Percentiles rank a stretch among this genome's conserved stretches.
Conservation (phyloP, 1,140 invertebrate genomes). For the Bombus sibiricus region DNA sequence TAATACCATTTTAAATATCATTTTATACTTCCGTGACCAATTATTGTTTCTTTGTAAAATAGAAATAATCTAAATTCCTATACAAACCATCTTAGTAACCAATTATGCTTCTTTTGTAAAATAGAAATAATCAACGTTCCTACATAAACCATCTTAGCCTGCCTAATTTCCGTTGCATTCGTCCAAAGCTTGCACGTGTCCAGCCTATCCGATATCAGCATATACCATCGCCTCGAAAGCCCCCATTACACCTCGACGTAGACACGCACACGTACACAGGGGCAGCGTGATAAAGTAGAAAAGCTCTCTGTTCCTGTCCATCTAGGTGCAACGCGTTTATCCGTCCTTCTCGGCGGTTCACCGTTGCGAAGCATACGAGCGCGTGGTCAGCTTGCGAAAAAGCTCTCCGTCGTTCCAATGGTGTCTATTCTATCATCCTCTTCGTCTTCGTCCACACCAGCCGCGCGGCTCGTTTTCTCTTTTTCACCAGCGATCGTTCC, state of each 20-base stretch:
- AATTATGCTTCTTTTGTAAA: not conserved
- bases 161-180: constrained; percentile 13
- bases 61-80: not conserved
- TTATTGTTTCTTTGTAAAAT: not conserved
- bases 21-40: not conserved
- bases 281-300: constrained; percentile 59
- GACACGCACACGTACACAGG: constrained; percentile 42
- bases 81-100: not conserved
- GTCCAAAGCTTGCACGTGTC: constrained; percentile 11
- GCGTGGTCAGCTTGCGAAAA: constrained; percentile 63
- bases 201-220: constrained; percentile 44
- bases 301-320: constrained; percentile 49
- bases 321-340: constrained; percentile 7
- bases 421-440: constrained; percentile 52
- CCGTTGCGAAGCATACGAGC: constrained; percentile 55
- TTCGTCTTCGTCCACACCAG: constrained; percentile 32
- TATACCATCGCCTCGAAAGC: constrained; percentile 49
- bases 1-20: not conserved
- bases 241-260: constrained; percentile 59
- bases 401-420: constrained; percentile 36
- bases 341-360: constrained; percentile 42
- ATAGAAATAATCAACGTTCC: not conserved
- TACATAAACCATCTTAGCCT: not conserved
- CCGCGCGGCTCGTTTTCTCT: constrained; percentile 18
- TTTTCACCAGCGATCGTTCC: constrained; percentile 11